Percentiles rank a stretch among this genome's conserved stretches.
Conservation (phyloP, 2,113 vertebrate species). For the Octodon degus region DNA sequence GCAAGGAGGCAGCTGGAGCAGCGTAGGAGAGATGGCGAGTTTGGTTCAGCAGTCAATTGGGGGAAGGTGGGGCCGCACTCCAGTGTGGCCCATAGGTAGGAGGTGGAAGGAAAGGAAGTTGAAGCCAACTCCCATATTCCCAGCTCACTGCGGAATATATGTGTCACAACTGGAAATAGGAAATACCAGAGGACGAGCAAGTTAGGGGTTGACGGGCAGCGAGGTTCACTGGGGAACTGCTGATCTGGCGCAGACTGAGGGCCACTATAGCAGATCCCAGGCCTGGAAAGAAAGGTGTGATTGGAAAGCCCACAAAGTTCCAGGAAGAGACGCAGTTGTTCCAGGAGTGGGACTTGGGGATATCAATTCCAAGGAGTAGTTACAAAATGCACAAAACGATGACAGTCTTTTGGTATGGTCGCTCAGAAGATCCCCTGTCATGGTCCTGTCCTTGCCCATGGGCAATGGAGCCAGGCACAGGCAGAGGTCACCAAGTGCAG, state of each 20-base stretch:
- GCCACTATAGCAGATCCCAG: not conserved
- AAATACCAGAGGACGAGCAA: not conserved
- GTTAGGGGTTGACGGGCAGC: not conserved
- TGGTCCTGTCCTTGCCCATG: not conserved
- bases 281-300: not conserved
- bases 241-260: not conserved
- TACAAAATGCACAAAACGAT: too few species aligned
- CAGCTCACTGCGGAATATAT: not conserved
- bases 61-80: not conserved
- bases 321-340: not conserved
- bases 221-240: not conserved
- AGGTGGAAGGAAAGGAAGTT: not conserved
- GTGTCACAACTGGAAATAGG: not conserved
- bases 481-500: not conserved
- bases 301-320: not conserved
- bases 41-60: not conserved
- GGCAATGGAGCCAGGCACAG: not conserved
- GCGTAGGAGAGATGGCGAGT: rapidly evolving
- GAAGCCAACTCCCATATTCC: not conserved
- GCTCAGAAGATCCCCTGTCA: not conserved
- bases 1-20: not conserved
- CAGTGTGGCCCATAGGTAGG: not conserved
- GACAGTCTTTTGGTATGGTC: not conserved
- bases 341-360: too few species aligned
- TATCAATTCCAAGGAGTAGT: not conserved